Base-by-base conservation (phyloP, 2,888 invertebrate species). In the Heliconius aoede region DNA sequence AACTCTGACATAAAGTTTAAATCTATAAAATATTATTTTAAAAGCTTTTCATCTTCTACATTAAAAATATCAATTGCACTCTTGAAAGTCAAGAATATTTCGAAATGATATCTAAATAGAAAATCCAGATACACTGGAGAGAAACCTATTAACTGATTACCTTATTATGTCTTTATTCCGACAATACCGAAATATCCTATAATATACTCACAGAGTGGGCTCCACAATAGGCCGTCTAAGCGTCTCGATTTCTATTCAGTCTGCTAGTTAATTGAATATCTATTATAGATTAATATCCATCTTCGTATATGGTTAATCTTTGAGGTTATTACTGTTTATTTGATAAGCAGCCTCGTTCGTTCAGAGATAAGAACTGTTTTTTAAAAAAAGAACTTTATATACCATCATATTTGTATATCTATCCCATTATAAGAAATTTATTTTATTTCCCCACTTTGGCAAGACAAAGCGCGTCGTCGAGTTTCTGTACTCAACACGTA, bases 181-280 rank as follows among this genome's bases (percentile, higher is more conserved):
- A 13, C 15, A 65, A 36, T 32, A 24, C 30, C 11, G 46, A 55
- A 65, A 36, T n/a, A n/a, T 64, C 21, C 65, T 36, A 65, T 28
- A 13, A 9, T 18, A 28, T 51, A 51, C 11, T 51, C 30, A 68
- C 30, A 21, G 51, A 51, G 28, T 28, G 28, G 21, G 9, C 51
- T 18, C 13, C 28, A 68, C 51, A 68, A 51, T 68, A 68, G 51
- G 3, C 46, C 21, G 28, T 68, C 68, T 68, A 68, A 51, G 68
- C 68, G 51, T 68, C n/a, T 68, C 24, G 11, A 40, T 30, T 68
- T 68, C 68, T n/a, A 68, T 51, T 51, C 68, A 51, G 28, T 51
- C 4, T 68, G 28, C 9, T 46, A 21, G 28, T 68, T 51, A 68
- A 68, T 68, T 68, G 30, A 68, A 68, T 51, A 51, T 30, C 68